Conservation (phyloP, 2,113 vertebrate species). For the Eurystomus gularis region DNA sequence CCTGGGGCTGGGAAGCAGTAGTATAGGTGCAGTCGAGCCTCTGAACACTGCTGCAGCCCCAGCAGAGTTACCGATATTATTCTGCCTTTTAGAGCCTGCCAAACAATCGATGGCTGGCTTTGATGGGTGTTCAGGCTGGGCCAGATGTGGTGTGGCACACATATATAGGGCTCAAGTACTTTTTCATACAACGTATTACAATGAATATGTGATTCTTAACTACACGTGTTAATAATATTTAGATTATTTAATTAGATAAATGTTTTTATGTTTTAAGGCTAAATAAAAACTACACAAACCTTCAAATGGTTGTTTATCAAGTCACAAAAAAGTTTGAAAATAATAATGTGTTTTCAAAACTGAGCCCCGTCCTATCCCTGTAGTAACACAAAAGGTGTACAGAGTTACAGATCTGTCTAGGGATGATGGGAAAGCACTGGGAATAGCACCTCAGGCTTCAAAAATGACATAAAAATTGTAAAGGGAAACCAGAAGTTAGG, state of each 20-base stretch:
- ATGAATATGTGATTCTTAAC: not conserved
- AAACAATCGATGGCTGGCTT: not conserved
- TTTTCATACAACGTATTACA: not conserved
- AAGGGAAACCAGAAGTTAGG: not conserved
- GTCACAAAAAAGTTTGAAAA: not conserved
- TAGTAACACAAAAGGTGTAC: not conserved
- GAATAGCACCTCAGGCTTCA: not conserved
- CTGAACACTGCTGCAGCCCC: not conserved
- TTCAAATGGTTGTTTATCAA: not conserved
- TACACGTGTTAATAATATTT: not conserved
- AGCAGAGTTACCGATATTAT: not conserved
- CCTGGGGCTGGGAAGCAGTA: not conserved
- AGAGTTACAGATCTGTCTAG: not conserved
- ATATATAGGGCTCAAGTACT: not conserved
- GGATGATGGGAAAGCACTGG: not conserved
- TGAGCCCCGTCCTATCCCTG: not conserved
- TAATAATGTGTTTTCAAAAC: not conserved
- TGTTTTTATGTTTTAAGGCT: not conserved
- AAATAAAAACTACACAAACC: not conserved
- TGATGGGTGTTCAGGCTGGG: not conserved
- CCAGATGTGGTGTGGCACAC: not conserved
- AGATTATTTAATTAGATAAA: not conserved
- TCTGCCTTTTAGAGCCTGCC: not conserved
- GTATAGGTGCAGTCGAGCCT: fast-evolving
- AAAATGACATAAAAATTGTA: not conserved